Percentiles rank a stretch among this genome's conserved stretches.
phyloP scores from a whole-genome alignment of 2,797 vertebrate species.

The Ispidina picta region DNA sequence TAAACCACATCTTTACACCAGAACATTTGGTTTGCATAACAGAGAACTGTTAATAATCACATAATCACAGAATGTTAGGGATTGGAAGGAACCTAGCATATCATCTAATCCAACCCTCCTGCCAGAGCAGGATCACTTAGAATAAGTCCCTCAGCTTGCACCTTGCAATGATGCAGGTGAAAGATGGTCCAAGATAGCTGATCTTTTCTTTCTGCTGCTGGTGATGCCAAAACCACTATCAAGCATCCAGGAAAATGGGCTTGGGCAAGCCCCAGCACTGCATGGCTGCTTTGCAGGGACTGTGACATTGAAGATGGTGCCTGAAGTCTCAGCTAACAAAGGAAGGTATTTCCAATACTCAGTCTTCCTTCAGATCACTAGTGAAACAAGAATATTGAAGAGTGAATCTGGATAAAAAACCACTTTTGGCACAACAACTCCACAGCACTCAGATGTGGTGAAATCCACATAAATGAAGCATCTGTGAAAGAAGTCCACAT shows the following conservation, averaged over 20 bases:
- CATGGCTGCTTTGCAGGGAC: not conserved
- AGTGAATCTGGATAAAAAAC: not conserved
- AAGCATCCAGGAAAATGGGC: not conserved
- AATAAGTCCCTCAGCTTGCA: too few species aligned
- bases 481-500: rapidly evolving
- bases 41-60: not conserved
- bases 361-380: not conserved
- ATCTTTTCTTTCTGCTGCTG: not conserved
- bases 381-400: not conserved
- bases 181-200: not conserved
- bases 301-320: not conserved
- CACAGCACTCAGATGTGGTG: not conserved
- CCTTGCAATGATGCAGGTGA: not conserved
- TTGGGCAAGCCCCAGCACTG: not conserved
- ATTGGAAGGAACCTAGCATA: too few species aligned
- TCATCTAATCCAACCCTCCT: too few species aligned
- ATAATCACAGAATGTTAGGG: too few species aligned
- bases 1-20: not conserved
- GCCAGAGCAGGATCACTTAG: too few species aligned
- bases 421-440: not conserved
- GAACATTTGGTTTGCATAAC: not conserved
- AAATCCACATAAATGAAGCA: not conserved
- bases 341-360: not conserved
- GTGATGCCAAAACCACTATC: not conserved
- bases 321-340: not conserved